Evolutionary conservation across 2,113 vertebrate species (phyloP).

Genomic region (Marmota flaviventris): DNA sequence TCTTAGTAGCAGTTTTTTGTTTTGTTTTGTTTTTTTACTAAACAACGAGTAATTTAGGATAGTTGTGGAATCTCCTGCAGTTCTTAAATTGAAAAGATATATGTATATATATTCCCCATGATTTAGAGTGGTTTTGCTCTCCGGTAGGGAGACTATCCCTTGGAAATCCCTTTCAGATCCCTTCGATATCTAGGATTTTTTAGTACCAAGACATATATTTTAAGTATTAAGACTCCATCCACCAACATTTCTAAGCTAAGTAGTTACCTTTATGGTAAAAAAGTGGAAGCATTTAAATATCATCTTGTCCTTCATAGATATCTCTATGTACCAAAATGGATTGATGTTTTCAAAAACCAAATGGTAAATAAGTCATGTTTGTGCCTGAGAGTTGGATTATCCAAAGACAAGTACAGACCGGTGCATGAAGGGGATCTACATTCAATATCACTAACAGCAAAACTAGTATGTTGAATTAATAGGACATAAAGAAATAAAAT

Average conservation of each 20-base stretch:
- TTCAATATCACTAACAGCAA: not conserved
- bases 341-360: not conserved
- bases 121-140: conserved; percentile 2
- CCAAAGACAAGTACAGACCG: not conserved
- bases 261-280: not conserved
- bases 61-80: not conserved
- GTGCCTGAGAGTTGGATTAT: not conserved
- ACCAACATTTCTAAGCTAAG: not conserved
- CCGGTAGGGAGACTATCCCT: not conserved
- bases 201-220: not conserved
- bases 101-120: not conserved
- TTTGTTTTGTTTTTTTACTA: not conserved
- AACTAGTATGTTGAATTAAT: not conserved
- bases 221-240: not conserved
- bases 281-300: not conserved
- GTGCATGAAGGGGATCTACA: not conserved
- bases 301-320: not conserved
- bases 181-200: conserved; percentile 26
- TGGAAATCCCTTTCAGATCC: not conserved
- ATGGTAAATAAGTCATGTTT: not conserved
- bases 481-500: not conserved
- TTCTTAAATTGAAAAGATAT: not conserved
- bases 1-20: conserved; percentile 12
- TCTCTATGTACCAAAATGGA: not conserved
- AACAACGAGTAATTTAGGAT: not conserved